Percentiles rank a stretch among this genome's conserved stretches.
Evolutionary conservation across 2,888 invertebrate species (phyloP).

Genomic region (Melanotus villosus): DNA sequence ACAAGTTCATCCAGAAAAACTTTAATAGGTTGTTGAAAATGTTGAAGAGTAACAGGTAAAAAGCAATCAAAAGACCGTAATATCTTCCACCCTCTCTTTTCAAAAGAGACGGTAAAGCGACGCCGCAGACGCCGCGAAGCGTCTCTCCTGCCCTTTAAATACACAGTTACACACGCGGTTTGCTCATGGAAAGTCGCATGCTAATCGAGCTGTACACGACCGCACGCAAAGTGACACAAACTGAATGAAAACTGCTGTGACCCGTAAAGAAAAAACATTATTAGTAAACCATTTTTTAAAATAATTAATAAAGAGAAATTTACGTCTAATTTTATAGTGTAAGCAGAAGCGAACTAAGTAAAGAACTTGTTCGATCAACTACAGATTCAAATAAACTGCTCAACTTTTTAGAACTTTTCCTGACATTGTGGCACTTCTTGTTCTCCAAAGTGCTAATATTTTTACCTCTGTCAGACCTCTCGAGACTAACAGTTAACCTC

Average conservation of each 20-base stretch:
- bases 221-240: constrained; percentile 10
- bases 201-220: constrained; percentile 26
- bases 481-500: not conserved
- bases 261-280: not conserved
- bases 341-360: not conserved
- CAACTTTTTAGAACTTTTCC: not conserved
- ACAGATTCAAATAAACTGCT: not conserved
- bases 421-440: not conserved
- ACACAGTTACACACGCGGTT: constrained; percentile 49
- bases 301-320: too few species aligned
- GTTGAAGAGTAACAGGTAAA: constrained; percentile 46
- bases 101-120: constrained; percentile 40
- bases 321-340: not conserved
- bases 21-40: constrained; percentile 39
- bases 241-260: not conserved
- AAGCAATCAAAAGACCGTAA: constrained; percentile 44
- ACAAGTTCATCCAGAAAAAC: constrained; percentile 23
- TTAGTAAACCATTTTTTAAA: not conserved
- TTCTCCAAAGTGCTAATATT: not conserved
- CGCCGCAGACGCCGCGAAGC: constrained; percentile 51
- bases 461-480: not conserved
- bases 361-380: not conserved
- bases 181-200: constrained; percentile 39
- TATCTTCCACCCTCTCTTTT: constrained; percentile 41
- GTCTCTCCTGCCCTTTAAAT: constrained; percentile 43